Evolutionary conservation across 2,797 vertebrate genomes (phyloP).

Genomic region (Nothura maculosa): DNA sequence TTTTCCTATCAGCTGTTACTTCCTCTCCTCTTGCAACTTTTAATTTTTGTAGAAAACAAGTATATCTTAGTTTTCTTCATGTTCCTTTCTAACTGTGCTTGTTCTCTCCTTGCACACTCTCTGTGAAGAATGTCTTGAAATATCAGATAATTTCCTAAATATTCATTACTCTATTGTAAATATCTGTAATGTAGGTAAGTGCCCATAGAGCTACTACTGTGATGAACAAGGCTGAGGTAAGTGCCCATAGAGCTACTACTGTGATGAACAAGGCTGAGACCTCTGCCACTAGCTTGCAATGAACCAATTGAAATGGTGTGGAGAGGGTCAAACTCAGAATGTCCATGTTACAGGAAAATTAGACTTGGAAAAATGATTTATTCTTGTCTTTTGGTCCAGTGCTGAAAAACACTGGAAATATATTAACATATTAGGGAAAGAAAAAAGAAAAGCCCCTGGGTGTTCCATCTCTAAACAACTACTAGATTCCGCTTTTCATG

Average conservation of each 20-base stretch:
- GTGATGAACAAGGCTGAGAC: not conserved
- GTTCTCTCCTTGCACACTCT: not conserved
- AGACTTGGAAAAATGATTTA: not conserved
- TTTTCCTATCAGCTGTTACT: not conserved
- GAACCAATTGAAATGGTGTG: not conserved
- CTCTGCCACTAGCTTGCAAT: not conserved
- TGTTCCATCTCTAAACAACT: not conserved
- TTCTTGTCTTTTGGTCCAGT: not conserved
- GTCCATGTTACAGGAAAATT: not conserved
- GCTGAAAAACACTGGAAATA: not conserved
- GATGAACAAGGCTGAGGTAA: slow-evolving; percentile 38
- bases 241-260: not conserved
- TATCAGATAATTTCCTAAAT: not conserved
- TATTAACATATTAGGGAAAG: not conserved
- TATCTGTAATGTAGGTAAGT: not conserved
- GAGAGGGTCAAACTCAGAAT: not conserved
- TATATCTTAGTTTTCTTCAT: not conserved
- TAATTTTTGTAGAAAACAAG: not conserved
- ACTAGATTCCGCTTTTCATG: not conserved
- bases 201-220: not conserved
- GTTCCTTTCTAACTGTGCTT: not conserved
- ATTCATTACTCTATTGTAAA: not conserved
- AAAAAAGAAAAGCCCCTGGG: too few species aligned
- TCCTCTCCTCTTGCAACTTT: not conserved
- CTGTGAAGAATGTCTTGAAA: slow-evolving; percentile 11